Conservation (phyloP, 1,140 invertebrate genomes). For the Pentalonia nigronervosa region DNA sequence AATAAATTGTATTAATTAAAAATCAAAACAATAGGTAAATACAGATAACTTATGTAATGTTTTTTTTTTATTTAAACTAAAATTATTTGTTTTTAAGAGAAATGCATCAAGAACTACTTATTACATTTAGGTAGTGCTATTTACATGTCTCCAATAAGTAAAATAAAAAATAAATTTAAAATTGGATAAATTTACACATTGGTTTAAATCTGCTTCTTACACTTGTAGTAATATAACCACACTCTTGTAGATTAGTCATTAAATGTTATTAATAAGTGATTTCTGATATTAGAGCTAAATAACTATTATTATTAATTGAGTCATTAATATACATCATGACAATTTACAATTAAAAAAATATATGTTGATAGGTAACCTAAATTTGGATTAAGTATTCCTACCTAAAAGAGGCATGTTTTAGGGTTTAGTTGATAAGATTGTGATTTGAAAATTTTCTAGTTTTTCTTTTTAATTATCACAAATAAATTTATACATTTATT, state of each 20-base stretch:
- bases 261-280: neutral
- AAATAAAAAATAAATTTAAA: neutral
- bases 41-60: neutral
- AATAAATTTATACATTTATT: neutral
- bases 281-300: neutral
- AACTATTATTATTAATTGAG: neutral
- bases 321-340: neutral
- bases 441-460: neutral
- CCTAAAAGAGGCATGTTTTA: neutral
- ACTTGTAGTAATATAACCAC: no score
- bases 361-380: neutral
- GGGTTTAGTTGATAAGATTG: neutral
- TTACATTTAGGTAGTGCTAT: no score
- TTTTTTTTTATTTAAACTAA: neutral
- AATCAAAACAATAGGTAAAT: neutral
- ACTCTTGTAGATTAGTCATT: neutral
- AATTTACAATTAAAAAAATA: neutral
- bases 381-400: neutral
- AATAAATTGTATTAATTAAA: conserved; percentile 61
- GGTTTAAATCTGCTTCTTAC: neutral
- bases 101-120: neutral
- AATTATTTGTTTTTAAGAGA: neutral
- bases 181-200: neutral
- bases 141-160: neutral
- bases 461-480: neutral